A percentile compares a stretch with the other conserved stretches of the same genome.
Evolutionary conservation across 2,113 vertebrate genomes (phyloP).

Genomic region (Morphnarchus princeps): DNA sequence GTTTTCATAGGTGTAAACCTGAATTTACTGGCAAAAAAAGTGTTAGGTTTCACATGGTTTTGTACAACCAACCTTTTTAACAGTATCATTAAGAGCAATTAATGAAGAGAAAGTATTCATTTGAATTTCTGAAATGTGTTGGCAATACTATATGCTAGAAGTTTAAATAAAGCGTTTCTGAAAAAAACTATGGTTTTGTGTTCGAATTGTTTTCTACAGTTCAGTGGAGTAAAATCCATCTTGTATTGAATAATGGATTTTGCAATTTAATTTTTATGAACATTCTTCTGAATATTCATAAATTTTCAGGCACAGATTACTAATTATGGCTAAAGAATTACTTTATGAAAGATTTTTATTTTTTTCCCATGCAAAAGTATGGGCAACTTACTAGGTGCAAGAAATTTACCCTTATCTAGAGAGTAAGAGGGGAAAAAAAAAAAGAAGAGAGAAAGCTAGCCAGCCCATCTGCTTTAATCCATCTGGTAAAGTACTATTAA

Average conservation of each 20-base stretch:
- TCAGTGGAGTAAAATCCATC: not conserved
- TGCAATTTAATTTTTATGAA: not conserved
- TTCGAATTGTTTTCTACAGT: not conserved
- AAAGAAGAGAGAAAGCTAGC: not conserved
- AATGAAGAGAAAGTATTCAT: not conserved
- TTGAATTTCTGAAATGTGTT: not conserved
- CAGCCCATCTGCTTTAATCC: not conserved
- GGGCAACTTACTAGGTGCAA: not conserved
- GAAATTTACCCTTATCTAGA: not conserved
- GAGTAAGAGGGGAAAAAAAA: not conserved
- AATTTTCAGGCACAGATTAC: not conserved
- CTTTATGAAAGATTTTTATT: not conserved
- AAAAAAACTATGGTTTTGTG: not conserved
- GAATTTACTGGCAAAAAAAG: not conserved
- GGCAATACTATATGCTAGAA: not conserved
- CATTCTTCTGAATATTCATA: not conserved
- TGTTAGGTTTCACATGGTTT: not conserved
- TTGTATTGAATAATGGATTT: not conserved
- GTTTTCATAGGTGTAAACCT: not conserved
- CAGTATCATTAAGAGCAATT: not conserved
- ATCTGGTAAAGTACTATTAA: not conserved
- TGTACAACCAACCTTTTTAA: not conserved
- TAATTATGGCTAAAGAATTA: not conserved
- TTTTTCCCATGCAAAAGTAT: not conserved
- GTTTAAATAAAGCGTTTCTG: not conserved